These are phyloP conservation scores for Zophobas morio DNA, from an alignment of 1,140 invertebrate species.

Conservation along the genomic window DNA sequence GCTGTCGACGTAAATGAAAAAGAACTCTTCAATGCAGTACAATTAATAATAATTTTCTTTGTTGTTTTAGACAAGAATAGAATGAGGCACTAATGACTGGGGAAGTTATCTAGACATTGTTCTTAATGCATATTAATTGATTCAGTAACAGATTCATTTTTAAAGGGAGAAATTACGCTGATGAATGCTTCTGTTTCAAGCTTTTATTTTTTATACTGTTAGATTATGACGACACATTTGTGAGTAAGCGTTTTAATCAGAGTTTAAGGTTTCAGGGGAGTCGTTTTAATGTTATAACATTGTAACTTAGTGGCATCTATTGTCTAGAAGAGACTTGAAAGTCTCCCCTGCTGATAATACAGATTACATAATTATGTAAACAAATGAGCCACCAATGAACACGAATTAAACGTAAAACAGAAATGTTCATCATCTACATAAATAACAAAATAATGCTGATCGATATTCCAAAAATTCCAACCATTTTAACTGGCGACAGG, in stretches of 20 bases:
- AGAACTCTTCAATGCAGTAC: neutral
- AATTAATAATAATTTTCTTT: conserved; percentile 27
- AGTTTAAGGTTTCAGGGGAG: too few species aligned
- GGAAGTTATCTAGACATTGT: neutral
- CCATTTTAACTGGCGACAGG: conserved; percentile 17
- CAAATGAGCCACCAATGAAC: conserved; percentile 1
- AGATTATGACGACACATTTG: too few species aligned
- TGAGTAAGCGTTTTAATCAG: too few species aligned
- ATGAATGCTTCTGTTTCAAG: too few species aligned
- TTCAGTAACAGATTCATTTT: conserved; percentile 1
- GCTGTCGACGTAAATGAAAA: neutral
- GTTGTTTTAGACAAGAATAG: neutral
- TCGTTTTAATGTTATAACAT: neutral
- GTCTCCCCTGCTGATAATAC: too few species aligned
- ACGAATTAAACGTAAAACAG: neutral
- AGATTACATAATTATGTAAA: too few species aligned
- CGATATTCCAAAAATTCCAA: conserved; percentile 20
- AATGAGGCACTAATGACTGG: neutral
- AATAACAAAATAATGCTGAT: conserved; percentile 12
- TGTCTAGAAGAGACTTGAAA: too few species aligned
- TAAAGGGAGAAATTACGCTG: neutral
- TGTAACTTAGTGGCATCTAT: neutral
- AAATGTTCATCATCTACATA: conserved; percentile 13
- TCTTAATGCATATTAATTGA: neutral
- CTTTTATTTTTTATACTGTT: too few species aligned